Evolutionary conservation across 2,888 invertebrate genomes (phyloP).

Genomic region (Oligia fasciuncula): DNA sequence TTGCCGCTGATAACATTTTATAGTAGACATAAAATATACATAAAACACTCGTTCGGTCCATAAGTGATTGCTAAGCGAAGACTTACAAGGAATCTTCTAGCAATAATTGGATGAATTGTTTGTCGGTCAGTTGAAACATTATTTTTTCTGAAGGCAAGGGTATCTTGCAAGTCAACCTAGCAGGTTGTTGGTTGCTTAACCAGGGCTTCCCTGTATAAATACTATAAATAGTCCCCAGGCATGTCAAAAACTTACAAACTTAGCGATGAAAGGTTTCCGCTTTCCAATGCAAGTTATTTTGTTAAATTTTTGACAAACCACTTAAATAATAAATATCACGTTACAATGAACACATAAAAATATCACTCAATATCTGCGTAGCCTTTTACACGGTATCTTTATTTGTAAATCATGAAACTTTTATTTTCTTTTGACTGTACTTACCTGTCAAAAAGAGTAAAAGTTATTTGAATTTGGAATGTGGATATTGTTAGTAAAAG

Average conservation of each 20-base stretch:
- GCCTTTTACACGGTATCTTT: no score
- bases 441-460: no score
- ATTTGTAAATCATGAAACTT: no score
- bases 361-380: not conserved
- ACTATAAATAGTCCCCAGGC: not conserved
- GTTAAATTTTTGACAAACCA: not conserved
- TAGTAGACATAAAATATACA: slow-evolving; percentile 74
- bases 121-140: not conserved
- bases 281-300: not conserved
- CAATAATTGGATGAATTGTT: not conserved
- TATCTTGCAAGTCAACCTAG: not conserved
- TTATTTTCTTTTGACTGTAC: no score
- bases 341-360: not conserved
- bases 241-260: not conserved
- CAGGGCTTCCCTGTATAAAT: not conserved
- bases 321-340: not conserved
- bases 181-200: not conserved
- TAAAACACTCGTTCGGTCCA: slow-evolving; percentile 71
- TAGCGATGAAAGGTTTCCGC: not conserved
- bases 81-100: slow-evolving; percentile 15
- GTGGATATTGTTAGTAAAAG: no score
- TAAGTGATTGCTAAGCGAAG: slow-evolving; percentile 76
- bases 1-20: slow-evolving; percentile 74
- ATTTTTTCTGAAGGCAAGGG: not conserved
- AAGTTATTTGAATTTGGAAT: no score